Evolutionary conservation across 1,140 invertebrate genomes (phyloP).

Genomic region (Apis florea): DNA sequence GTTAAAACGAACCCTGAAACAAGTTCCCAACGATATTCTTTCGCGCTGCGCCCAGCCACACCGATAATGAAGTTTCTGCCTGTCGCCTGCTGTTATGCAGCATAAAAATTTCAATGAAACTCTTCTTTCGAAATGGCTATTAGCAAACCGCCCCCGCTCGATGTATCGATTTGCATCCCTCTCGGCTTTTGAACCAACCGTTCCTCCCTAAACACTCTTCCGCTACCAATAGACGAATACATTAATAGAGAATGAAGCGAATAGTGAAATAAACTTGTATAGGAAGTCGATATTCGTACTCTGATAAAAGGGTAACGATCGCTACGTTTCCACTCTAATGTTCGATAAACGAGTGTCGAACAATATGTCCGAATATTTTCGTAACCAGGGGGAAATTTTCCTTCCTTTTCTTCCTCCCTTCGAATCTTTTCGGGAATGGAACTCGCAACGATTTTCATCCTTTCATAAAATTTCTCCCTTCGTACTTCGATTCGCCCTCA

Average conservation of each 20-base stretch:
- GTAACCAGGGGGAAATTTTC: background rate
- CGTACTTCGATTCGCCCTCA: too few relatives aligned
- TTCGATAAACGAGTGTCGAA: background rate
- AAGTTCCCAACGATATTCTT: conserved; percentile 20
- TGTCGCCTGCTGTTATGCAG: conserved; percentile 38
- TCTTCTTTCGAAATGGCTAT: conserved; percentile 59
- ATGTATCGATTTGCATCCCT: conserved; percentile 62
- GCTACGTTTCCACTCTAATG: background rate
- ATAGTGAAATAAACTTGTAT: conserved; percentile 55
- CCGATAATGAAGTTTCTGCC: conserved; percentile 41
- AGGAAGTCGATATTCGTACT: conserved; percentile 44
- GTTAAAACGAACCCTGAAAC: conserved; percentile 30
- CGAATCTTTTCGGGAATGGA: too few relatives aligned
- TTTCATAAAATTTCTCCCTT: too few relatives aligned
- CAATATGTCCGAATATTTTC: background rate
- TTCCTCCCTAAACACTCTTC: conserved; percentile 54
- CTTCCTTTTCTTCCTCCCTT: too few relatives aligned
- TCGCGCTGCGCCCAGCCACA: background rate
- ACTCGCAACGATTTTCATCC: too few relatives aligned
- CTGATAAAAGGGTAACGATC: conserved; percentile 23
- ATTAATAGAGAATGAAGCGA: conserved; percentile 62
- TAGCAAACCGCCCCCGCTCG: conserved; percentile 30
- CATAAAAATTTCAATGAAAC: conserved; percentile 56
- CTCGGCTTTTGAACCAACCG: conserved; percentile 47
- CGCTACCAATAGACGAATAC: conserved; percentile 52